A percentile compares a stretch with the other conserved stretches of the same genome.
Evolutionary conservation across 2,888 invertebrate genomes (phyloP).

Genomic region (Diaphora mendica): DNA sequence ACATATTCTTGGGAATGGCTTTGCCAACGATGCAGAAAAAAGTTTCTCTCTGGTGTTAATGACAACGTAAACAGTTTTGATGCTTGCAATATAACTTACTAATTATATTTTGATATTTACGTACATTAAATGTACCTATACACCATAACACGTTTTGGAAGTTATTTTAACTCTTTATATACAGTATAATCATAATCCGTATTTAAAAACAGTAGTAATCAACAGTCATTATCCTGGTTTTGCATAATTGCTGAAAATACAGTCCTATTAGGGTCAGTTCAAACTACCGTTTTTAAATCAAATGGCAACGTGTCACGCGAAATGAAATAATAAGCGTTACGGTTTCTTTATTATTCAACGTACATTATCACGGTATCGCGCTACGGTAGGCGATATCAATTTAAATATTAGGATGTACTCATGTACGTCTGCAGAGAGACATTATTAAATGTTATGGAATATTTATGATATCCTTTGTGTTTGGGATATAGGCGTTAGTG

Average conservation of each 20-base stretch:
- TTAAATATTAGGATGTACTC: not conserved
- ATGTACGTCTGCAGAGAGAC: too few relatives aligned
- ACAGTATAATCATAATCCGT: not conserved
- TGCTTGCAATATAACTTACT: slow-evolving; percentile 41
- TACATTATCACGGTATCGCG: slow-evolving; percentile 51
- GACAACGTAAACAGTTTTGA: slow-evolving; percentile 61
- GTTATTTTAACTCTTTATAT: not conserved
- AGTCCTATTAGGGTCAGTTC: slow-evolving; percentile 66
- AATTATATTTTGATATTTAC: slow-evolving; percentile 19
- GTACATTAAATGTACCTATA: too few relatives aligned
- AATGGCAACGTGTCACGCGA: slow-evolving; percentile 79
- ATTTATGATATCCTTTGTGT: too few relatives aligned
- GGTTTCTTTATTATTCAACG: slow-evolving; percentile 34
- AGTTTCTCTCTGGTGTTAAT: slow-evolving; percentile 65
- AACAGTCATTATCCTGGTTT: slow-evolving; percentile 64
- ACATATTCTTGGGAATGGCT: slow-evolving; percentile 85
- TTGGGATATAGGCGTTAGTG: too few relatives aligned
- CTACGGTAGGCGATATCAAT: slow-evolving; percentile 26
- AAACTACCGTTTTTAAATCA: slow-evolving; percentile 65
- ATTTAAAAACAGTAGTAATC: not conserved
- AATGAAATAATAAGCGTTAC: slow-evolving; percentile 60
- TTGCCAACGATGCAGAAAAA: slow-evolving; percentile 84
- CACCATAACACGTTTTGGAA: slow-evolving; percentile 20
- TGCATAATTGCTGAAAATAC: slow-evolving; percentile 72
- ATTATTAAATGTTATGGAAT: slow-evolving; percentile 10